Evolutionary conservation across 2,888 invertebrate genomes (phyloP).

Genomic region (Acholoe squamosa): DNA sequence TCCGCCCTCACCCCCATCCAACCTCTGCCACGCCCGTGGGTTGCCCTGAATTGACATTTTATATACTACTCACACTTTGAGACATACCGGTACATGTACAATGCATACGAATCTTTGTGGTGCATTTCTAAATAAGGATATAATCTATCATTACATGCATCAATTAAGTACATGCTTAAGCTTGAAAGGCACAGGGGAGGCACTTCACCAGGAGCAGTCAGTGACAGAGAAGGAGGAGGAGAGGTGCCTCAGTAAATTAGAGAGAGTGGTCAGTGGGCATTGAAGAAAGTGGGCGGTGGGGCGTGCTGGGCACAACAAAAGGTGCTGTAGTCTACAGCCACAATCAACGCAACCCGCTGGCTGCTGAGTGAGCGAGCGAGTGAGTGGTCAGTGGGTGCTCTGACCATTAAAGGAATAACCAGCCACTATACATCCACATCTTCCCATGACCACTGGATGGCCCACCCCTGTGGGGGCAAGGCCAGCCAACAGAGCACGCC

Average conservation of each 20-base stretch:
- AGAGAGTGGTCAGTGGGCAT: background rate
- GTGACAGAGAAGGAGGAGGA: background rate
- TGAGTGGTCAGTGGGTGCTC: background rate
- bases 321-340: background rate
- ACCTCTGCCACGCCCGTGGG: too few species aligned
- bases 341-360: constrained; percentile 13
- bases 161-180: background rate
- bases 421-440: background rate
- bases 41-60: too few species aligned
- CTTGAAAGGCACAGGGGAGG: background rate
- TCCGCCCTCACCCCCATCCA: too few species aligned
- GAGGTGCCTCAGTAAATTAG: background rate
- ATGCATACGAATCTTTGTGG: too few species aligned
- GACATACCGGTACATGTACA: too few species aligned
- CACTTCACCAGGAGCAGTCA: background rate
- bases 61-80: too few species aligned
- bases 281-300: background rate
- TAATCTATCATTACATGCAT: too few species aligned
- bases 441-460: background rate
- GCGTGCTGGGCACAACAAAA: background rate
- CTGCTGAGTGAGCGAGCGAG: background rate
- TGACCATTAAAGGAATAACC: constrained; percentile 29
- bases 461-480: background rate
- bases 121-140: too few species aligned
- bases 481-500: background rate